These are phyloP conservation scores for Smittia aterrima DNA, from an alignment of 2,888 invertebrate species.

Conservation along the genomic window DNA sequence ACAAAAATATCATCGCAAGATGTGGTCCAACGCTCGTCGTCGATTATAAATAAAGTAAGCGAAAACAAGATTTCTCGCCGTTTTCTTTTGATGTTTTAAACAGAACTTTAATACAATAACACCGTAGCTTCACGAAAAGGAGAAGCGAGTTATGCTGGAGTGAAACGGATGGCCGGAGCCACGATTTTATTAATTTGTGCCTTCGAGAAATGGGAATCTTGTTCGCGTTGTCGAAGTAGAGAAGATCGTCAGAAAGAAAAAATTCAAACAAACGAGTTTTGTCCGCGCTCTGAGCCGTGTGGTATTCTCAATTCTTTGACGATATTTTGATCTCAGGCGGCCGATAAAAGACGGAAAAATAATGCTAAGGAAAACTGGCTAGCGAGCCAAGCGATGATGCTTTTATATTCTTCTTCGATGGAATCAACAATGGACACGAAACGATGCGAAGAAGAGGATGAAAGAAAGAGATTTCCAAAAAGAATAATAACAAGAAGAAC, in stretches of 20 bases:
- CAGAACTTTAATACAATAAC: slow-evolving; percentile 38
- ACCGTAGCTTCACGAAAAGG: slow-evolving; percentile 1
- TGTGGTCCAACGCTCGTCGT: slow-evolving; percentile 1
- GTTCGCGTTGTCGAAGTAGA: background rate
- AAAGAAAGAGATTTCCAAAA: slow-evolving; percentile 20
- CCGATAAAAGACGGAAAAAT: slow-evolving; percentile 5
- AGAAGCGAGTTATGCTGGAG: background rate
- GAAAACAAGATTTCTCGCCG: slow-evolving; percentile 39
- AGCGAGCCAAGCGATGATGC: no score
- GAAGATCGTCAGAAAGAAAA: background rate
- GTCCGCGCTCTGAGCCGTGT: slow-evolving; percentile 3
- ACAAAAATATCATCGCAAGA: background rate
- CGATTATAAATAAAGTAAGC: slow-evolving; percentile 16
- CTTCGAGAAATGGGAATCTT: slow-evolving; percentile 27
- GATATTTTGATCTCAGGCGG: slow-evolving; percentile 24
- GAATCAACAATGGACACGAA: slow-evolving; percentile 4
- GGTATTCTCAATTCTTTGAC: slow-evolving; percentile 26
- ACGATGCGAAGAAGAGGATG: background rate
- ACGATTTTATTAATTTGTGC: slow-evolving; percentile 40
- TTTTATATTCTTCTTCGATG: slow-evolving; percentile 2
- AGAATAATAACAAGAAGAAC: slow-evolving; percentile 37
- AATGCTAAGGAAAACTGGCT: slow-evolving; percentile 26
- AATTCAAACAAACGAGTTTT: slow-evolving; percentile 36
- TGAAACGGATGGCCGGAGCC: background rate
- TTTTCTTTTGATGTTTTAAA: slow-evolving; percentile 39